Evolutionary conservation across 2,888 invertebrate genomes (phyloP), one percentile per base, ranked within the genome.

Genomic region (Phorcus lineatus): DNA sequence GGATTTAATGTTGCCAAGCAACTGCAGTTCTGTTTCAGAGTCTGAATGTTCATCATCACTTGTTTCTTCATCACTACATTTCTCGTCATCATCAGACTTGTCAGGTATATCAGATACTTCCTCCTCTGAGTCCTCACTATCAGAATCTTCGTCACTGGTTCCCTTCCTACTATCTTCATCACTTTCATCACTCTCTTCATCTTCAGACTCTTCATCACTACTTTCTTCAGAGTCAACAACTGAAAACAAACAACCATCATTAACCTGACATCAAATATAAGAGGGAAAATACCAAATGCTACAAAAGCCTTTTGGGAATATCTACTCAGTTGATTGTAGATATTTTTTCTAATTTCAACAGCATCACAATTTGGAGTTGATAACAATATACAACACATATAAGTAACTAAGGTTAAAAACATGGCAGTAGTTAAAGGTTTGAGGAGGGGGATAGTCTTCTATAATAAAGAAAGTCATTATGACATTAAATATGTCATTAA

Each of bases 1-100:
- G 11, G 87, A 85, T 77, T 79, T 87, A n/a, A 90, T 89, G 52
- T 86, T 85, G 6, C 88, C 89, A 7, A 90, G 85, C 31, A 90
- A 79, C 70, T 86, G 84, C 6, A 89, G 80, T 54, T 86, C 85
- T 47, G 40, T 19, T 24, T 80, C 85, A 55, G 77, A 47, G n/a
- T 79, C 80, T 70, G 22, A 28, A 9, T 80, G 66, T 17, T 16
- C n/a, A 13, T 66, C 77, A 47, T 52, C 70, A 19, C 47, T 31
- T 6, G 84, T 84, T 66, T 80, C 79, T 31, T 88, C 85, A 67
- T 67, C 74, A 62, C 80, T 80, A 74, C 77, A 80, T 22, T 24
- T 57, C 28, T 24, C 28, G 16, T 28, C 66, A 66, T 52, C 31
- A 54, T 31, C 70, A 52, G 36, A 28, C n/a, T 62, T 6, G 11